A percentile compares a stretch with the other conserved stretches of the same genome.
Conservation (phyloP, 2,113 vertebrate species). For the Acrocephalus kingi region DNA sequence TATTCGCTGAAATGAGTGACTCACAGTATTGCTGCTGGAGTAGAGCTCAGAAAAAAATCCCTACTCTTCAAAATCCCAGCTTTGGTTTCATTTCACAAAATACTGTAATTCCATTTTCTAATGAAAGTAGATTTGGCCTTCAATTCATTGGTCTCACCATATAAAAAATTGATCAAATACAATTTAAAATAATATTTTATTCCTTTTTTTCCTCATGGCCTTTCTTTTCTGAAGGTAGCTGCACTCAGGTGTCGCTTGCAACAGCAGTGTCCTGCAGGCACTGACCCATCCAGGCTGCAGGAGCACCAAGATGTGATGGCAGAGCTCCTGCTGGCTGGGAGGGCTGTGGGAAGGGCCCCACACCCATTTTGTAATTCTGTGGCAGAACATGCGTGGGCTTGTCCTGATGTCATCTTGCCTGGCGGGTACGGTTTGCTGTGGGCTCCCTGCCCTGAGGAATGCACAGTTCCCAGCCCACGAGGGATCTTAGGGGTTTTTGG, state of each 20-base stretch:
- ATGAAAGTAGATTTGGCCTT: not conserved
- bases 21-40: constrained; percentile 1
- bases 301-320: fast-evolving
- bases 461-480: fast-evolving
- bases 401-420: not conserved
- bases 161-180: constrained; percentile 28
- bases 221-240: not conserved
- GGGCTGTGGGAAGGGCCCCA: not conserved
- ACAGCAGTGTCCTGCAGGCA: not conserved
- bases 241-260: fast-evolving
- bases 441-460: not conserved
- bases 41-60: not conserved
- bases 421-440: fast-evolving
- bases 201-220: not conserved
- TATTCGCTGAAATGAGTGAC: constrained; percentile 31
- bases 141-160: not conserved
- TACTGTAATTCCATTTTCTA: not conserved
- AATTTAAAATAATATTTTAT: constrained; percentile 38
- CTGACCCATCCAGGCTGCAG: not conserved
- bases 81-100: not conserved
- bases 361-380: not conserved
- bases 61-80: not conserved
- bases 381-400: not conserved
- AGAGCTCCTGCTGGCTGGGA: not conserved
- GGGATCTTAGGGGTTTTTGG: not conserved